Evolutionary conservation across 92 coral and sea anemone species (phyloP).

Genomic region (Montipora capitata): DNA sequence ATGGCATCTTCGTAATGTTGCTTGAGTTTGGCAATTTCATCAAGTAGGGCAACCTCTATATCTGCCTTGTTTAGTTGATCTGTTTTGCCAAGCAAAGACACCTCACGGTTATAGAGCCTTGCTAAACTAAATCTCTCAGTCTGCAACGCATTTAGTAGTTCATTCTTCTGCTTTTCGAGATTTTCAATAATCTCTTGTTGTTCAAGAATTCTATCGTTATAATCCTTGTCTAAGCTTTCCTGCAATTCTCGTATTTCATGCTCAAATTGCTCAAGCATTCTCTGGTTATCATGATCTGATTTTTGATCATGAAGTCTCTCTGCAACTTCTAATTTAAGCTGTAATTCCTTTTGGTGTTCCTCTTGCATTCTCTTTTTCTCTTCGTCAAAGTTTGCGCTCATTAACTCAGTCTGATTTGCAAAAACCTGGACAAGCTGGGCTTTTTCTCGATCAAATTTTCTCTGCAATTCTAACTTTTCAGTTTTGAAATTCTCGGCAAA

Average conservation of each 20-base stretch:
- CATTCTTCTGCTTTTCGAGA: constrained; percentile 73
- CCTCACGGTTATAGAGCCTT: constrained; percentile 79
- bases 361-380: constrained; percentile 51
- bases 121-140: constrained; percentile 87
- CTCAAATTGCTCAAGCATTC: constrained; percentile 69
- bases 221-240: constrained; percentile 34
- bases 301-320: constrained; percentile 77
- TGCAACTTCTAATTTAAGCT: constrained; percentile 64
- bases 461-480: constrained; percentile 68
- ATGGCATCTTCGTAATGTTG: constrained; percentile 73
- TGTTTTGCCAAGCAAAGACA: constrained; percentile 79
- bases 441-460: constrained; percentile 76
- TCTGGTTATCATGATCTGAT: constrained; percentile 56
- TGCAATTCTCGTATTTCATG: constrained; percentile 55
- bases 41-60: constrained; percentile 82
- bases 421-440: constrained; percentile 77
- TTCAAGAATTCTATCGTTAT: constrained; percentile 58
- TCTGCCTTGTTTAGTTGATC: constrained; percentile 79
- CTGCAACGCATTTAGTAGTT: constrained; percentile 62
- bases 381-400: constrained; percentile 45
- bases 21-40: constrained; percentile 78
- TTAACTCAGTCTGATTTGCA: constrained; percentile 48
- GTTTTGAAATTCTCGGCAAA: constrained; percentile 53
- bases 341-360: constrained; percentile 63
- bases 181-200: constrained; percentile 57